Conservation (phyloP, 2,888 invertebrate species). For the Furcula furcula region DNA sequence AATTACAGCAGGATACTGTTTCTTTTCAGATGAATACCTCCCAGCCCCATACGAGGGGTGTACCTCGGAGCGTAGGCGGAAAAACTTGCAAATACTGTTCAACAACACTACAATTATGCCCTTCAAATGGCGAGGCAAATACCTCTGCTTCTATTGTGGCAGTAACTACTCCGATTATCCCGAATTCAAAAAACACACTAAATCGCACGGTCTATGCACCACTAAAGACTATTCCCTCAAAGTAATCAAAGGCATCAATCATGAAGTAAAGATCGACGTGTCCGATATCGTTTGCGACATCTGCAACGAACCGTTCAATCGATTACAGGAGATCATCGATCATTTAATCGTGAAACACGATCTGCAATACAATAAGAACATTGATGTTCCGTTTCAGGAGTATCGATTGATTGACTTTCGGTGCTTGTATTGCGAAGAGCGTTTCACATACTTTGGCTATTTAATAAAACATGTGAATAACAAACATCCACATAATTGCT, state of each 20-base stretch:
- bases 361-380: conserved; percentile 52
- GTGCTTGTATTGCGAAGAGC: conserved; percentile 54
- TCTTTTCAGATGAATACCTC: conserved; percentile 64
- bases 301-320: conserved; percentile 51
- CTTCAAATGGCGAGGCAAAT: conserved; percentile 69
- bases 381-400: conserved; percentile 53
- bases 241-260: conserved; percentile 50
- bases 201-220: conserved; percentile 51
- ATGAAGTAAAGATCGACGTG: conserved; percentile 63
- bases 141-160: conserved; percentile 66
- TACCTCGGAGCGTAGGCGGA: conserved; percentile 56
- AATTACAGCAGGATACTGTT: conserved; percentile 58
- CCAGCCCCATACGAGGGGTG: conserved; percentile 48
- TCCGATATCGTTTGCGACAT: conserved; percentile 61
- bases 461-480: conserved; percentile 58
- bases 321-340: conserved; percentile 49
- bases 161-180: conserved; percentile 47
- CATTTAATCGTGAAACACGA: conserved; percentile 61
- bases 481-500: conserved; percentile 51
- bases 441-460: conserved; percentile 53
- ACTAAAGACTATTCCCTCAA: conserved; percentile 52
- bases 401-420: conserved; percentile 53
- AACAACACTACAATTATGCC: conserved; percentile 67
- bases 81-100: conserved; percentile 68
- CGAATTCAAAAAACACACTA: conserved; percentile 62